Percentiles rank a stretch among this genome's conserved stretches.
These are phyloP conservation scores for Brienomyrus brachyistius DNA, from an alignment of 2,113 vertebrate species.

Conservation along the genomic window DNA sequence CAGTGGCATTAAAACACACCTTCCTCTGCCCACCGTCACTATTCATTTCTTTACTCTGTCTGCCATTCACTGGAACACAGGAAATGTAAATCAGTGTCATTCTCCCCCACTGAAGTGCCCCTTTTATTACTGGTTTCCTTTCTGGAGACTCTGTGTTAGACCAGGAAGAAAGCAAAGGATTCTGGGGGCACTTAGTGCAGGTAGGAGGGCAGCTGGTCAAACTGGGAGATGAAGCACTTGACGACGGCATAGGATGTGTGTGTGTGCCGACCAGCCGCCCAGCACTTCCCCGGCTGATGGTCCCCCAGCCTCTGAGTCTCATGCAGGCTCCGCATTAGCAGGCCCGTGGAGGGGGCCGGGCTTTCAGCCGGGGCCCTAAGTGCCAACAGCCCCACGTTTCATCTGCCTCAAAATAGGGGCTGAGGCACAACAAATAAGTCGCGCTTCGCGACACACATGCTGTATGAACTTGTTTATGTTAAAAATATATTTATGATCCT, in stretches of 20 bases:
- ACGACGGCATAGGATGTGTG: neutral
- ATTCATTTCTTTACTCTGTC: neutral
- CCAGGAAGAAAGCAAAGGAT: neutral
- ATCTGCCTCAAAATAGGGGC: neutral
- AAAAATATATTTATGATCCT: neutral
- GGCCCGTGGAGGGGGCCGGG: neutral
- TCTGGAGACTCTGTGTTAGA: neutral
- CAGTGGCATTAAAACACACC: neutral
- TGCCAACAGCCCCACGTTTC: neutral
- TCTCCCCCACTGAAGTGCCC: neutral
- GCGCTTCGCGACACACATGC: neutral
- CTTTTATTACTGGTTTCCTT: neutral
- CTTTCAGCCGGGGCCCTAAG: neutral
- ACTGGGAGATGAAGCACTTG: slow-evolving; percentile 9
- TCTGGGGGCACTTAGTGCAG: slow-evolving; percentile 12
- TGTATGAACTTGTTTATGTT: neutral
- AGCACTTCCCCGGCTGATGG: neutral
- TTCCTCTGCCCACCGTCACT: neutral
- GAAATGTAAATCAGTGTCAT: neutral
- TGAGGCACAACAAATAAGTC: neutral
- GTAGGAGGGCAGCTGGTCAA: slow-evolving; percentile 8
- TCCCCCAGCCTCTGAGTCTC: neutral
- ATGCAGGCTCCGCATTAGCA: neutral
- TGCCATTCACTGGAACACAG: neutral
- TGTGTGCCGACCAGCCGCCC: neutral